A percentile compares a stretch with the other conserved stretches of the same genome.
Conservation (phyloP, 2,888 invertebrate species). For the Kuschelorhynchus macadamiae region DNA sequence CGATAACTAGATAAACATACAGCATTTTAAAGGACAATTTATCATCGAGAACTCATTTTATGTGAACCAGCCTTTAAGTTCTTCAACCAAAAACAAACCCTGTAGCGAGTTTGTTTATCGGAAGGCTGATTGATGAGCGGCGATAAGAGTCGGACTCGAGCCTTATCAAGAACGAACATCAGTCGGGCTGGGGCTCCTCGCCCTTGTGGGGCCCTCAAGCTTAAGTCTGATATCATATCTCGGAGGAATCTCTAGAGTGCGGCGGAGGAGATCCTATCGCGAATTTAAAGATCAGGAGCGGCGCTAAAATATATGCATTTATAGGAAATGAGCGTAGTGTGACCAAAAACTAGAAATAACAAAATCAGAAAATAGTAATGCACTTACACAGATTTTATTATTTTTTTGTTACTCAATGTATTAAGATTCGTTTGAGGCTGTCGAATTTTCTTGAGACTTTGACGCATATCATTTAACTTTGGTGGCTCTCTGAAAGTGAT, state of each 20-base stretch:
- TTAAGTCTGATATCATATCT: constrained; percentile 45
- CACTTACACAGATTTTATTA: too few relatives aligned
- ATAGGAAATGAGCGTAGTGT: too few relatives aligned
- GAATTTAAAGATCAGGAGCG: constrained; percentile 39
- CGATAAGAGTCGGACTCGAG: constrained; percentile 67
- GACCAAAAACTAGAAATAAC: too few relatives aligned
- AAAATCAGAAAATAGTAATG: too few relatives aligned
- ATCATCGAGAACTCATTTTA: constrained; percentile 27
- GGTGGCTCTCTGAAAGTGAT: too few relatives aligned
- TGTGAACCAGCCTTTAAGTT: constrained; percentile 44
- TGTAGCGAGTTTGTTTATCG: constrained; percentile 50
- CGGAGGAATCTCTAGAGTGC: constrained; percentile 43
- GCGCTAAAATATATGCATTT: constrained; percentile 16
- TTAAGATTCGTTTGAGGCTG: too few relatives aligned
- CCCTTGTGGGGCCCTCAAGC: constrained; percentile 58
- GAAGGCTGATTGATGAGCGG: constrained; percentile 48
- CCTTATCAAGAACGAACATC: constrained; percentile 65
- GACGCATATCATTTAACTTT: too few relatives aligned
- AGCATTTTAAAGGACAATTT: constrained; percentile 31
- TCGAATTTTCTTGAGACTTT: too few relatives aligned
- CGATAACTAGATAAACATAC: too few relatives aligned
- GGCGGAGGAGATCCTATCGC: constrained; percentile 60
- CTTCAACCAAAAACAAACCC: constrained; percentile 45
- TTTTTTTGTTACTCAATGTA: too few relatives aligned
- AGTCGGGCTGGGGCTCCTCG: constrained; percentile 62